Evolutionary conservation across 2,797 vertebrate genomes (phyloP), one percentile per base, ranked within the genome.

Genomic region (Ibycter americanus): DNA sequence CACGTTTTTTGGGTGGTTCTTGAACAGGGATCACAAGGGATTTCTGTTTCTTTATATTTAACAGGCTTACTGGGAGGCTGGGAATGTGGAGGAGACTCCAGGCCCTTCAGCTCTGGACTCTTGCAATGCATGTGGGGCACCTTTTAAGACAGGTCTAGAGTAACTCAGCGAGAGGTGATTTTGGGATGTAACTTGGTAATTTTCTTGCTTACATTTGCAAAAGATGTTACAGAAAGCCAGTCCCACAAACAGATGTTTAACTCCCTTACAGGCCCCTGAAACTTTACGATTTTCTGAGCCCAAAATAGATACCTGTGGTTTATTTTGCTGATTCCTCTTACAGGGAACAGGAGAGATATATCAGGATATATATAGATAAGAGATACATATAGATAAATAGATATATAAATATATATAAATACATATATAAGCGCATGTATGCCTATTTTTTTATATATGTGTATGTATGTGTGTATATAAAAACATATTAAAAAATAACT

Each of bases 391-490:
- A 23, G 8, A 25, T 49, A n/a, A 23, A 17, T 25, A 4, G 12
- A 15, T 42, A 9, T 42, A 1, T 44, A 4, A 34, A 54, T 18
- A 54, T 31, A 14, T 44, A 25, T n/a, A n/a, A 29, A 17, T 29
- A 4, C 13, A 15, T 42, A 12, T 47, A 1, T 44, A 4, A 34
- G 32, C 32, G 23, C 44, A 14, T 8, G 12, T 44, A 12, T 82
- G 8, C 26, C 22, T 87, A 2, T 11, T 12, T 40, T 63, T 32
- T 42, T 34, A 17, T 31, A n/a, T 46, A 3, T 26, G 5, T 20
- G 3, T 70, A 26, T 46, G 4, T 46, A 27, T 0, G 0, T n/a
- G 9, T 54, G 4, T n/a, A 9, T 51, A 36, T 36, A 74, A 67
- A 34, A 40, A 9, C 10, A 16, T 17, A 31, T 26, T 19, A 27